Conservation (phyloP, 2,797 vertebrate genomes). For the Phyllotis vaccarum region DNA sequence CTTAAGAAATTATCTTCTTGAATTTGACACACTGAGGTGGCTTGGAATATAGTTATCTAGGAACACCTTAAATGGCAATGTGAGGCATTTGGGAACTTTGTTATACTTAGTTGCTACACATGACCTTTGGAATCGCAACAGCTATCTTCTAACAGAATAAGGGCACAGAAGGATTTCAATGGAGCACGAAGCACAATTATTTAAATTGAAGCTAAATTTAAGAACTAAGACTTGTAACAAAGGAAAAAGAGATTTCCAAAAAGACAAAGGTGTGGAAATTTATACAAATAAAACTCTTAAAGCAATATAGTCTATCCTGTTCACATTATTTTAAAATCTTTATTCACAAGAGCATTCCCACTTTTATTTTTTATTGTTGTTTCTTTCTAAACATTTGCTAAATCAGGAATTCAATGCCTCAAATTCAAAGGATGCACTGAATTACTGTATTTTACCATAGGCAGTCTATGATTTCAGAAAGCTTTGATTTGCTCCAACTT, state of each 20-base stretch:
- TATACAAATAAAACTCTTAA: conserved; percentile 29
- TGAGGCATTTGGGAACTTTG: conserved; percentile 41
- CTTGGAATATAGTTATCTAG: conserved; percentile 61
- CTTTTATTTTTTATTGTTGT: not conserved
- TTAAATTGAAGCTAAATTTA: conserved; percentile 56
- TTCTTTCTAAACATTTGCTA: conserved; percentile 22
- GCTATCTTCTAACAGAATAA: not conserved
- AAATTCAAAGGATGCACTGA: conserved; percentile 31
- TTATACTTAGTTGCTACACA: conserved; percentile 64
- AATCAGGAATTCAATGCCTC: not conserved
- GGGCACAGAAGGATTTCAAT: not conserved
- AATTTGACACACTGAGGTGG: conserved; percentile 68
- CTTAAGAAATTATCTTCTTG: conserved; percentile 64
- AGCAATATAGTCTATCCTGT: not conserved
- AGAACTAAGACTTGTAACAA: not conserved
- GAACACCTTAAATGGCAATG: conserved; percentile 48
- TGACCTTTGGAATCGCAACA: conserved; percentile 66
- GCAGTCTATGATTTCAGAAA: not conserved
- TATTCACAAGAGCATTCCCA: not conserved
- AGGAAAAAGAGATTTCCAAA: conserved; percentile 2
- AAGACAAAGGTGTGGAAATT: not conserved
- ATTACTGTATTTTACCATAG: not conserved
- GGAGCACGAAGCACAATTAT: conserved; percentile 42
- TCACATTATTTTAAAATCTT: not conserved
- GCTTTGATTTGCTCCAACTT: conserved; percentile 47